Conservation (phyloP, 2,797 vertebrate genomes). For the Clarias pachynema region DNA sequence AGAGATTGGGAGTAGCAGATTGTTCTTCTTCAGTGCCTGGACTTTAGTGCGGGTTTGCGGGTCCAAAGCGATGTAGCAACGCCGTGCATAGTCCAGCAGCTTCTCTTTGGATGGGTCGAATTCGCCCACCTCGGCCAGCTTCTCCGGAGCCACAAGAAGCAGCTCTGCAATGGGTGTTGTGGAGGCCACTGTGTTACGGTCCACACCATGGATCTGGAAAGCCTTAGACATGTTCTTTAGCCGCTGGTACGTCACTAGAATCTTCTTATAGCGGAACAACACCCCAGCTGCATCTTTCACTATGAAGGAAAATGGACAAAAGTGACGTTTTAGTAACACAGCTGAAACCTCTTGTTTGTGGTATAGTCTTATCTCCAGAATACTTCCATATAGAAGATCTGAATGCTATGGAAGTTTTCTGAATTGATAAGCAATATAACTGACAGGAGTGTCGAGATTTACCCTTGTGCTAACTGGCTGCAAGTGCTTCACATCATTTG, state of each 20-base stretch:
- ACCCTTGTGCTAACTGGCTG: background rate
- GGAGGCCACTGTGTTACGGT: conserved; percentile 89
- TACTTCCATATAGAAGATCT: background rate
- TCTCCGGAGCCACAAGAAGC: conserved; percentile 89
- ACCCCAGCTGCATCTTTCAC: conserved; percentile 90
- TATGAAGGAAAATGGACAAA: conserved; percentile 50
- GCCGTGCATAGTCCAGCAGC: conserved; percentile 88
- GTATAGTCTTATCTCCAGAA: background rate
- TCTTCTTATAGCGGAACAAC: conserved; percentile 92
- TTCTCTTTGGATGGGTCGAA: conserved; percentile 91
- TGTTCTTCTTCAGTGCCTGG: conserved; percentile 90
- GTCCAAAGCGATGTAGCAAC: conserved; percentile 87
- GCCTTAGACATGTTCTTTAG: conserved; percentile 93
- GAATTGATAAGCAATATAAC: background rate
- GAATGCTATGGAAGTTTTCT: background rate
- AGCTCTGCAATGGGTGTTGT: conserved; percentile 92
- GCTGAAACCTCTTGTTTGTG: background rate
- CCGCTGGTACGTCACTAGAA: conserved; percentile 89
- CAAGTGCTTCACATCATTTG: background rate
- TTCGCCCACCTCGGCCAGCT: conserved; percentile 87
- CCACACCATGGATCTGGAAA: conserved; percentile 89
- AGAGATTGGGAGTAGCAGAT: conserved; percentile 89
- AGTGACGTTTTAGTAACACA: background rate
- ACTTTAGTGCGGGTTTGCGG: conserved; percentile 88
- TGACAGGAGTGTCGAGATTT: background rate